phyloP scores from a whole-genome alignment of 2,797 vertebrate genomes.

The Apodemus agrarius region DNA sequence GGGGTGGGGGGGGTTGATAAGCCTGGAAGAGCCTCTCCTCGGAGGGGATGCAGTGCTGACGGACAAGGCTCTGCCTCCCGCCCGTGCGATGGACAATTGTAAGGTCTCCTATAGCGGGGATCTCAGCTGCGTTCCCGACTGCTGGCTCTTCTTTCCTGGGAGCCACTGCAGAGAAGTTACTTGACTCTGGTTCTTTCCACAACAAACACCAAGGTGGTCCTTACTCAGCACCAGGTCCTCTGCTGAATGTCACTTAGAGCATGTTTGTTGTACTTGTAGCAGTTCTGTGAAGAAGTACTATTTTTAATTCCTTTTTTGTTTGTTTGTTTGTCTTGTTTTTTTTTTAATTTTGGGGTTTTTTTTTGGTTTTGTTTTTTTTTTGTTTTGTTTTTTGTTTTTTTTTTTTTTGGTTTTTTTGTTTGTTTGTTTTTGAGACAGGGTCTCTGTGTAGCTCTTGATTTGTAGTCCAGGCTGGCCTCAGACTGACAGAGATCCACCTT shows the following conservation, averaged over 20 bases:
- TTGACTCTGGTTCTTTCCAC: not conserved
- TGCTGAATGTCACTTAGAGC: not conserved
- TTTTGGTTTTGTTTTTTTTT: not conserved
- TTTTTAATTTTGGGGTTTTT: too few species aligned
- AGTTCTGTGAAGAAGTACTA: not conserved
- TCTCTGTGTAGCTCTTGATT: not conserved
- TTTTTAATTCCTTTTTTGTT: not conserved
- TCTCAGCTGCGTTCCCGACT: not conserved
- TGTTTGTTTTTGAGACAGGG: not conserved
- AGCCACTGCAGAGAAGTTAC: not conserved
- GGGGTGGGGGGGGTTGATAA: too few species aligned
- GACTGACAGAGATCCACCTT: not conserved
- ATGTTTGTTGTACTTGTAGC: not conserved
- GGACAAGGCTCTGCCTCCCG: not conserved
- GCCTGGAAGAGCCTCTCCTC: not conserved
- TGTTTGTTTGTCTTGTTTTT: not conserved
- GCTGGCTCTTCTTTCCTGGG: not conserved
- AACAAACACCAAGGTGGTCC: not conserved
- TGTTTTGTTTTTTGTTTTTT: not conserved
- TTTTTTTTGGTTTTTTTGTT: too few species aligned
- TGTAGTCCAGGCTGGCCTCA: not conserved
- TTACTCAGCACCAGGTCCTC: not conserved
- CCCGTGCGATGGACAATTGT: not conserved
- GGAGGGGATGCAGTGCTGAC: not conserved
- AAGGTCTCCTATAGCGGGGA: not conserved